Evolutionary conservation across 1,140 invertebrate genomes (phyloP).

Genomic region (Prorops nasuta): DNA sequence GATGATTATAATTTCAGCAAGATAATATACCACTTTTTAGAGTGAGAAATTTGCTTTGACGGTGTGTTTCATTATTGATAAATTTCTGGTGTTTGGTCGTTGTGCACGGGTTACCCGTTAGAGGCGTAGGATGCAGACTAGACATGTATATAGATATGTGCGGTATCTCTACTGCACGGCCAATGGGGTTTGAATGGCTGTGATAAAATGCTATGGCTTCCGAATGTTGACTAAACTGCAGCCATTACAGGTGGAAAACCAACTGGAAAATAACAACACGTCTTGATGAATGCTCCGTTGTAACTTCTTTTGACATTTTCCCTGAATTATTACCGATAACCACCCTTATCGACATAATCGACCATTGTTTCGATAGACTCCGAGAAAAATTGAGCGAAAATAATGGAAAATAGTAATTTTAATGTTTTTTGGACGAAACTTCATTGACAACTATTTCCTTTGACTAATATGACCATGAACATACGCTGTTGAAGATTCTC

Average conservation of each 20-base stretch:
- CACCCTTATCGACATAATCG: too few relatives aligned
- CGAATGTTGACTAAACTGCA: slow-evolving; percentile 58
- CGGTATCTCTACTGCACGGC: slow-evolving; percentile 54
- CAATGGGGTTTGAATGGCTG: slow-evolving; percentile 56
- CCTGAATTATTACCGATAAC: too few relatives aligned
- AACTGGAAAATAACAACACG: slow-evolving; percentile 54
- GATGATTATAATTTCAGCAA: too few relatives aligned
- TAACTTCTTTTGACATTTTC: too few relatives aligned
- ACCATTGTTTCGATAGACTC: too few relatives aligned
- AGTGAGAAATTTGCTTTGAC: too few relatives aligned
- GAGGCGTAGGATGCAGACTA: slow-evolving; percentile 32
- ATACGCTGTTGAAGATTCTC: background rate
- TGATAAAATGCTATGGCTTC: slow-evolving; percentile 58
- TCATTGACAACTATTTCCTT: too few relatives aligned
- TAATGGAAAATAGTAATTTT: too few relatives aligned
- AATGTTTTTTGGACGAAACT: too few relatives aligned
- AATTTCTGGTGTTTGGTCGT: slow-evolving; percentile 12
- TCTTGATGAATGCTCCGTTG: slow-evolving; percentile 13
- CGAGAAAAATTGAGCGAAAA: too few relatives aligned
- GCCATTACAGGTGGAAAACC: slow-evolving; percentile 55
- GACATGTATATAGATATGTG: slow-evolving; percentile 48
- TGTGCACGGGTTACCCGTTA: slow-evolving; percentile 35
- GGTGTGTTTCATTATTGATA: too few relatives aligned
- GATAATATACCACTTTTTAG: too few relatives aligned
- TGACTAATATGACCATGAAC: background rate